Conservation (phyloP, 1,140 invertebrate genomes). For the Leptinotarsa texana region DNA sequence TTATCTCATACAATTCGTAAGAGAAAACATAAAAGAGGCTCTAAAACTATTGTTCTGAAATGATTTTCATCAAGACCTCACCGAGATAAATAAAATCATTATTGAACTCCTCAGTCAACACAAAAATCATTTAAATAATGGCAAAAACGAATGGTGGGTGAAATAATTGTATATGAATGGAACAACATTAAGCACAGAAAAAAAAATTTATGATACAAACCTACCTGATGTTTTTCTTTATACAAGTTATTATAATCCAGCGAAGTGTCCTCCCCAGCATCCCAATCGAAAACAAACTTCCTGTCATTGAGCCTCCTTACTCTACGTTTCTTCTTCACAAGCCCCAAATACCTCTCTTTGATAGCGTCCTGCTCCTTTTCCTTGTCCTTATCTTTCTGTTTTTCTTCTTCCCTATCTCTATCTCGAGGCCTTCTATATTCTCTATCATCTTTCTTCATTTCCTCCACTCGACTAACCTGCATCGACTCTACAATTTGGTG, state of each 20-base stretch:
- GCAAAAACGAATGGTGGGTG: too few species aligned
- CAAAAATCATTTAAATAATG: too few species aligned
- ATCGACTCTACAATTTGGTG: slow-evolving; percentile 32
- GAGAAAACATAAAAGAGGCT: too few species aligned
- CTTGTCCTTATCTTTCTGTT: slow-evolving; percentile 76
- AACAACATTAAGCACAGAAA: too few species aligned
- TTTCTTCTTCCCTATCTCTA: slow-evolving; percentile 59
- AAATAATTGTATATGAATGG: too few species aligned
- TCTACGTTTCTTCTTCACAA: slow-evolving; percentile 91
- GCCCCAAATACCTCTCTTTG: slow-evolving; percentile 92
- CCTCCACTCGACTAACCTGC: slow-evolving; percentile 42
- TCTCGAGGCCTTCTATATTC: slow-evolving; percentile 46
- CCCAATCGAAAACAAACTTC: slow-evolving; percentile 99
- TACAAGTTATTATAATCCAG: slow-evolving; percentile 97
- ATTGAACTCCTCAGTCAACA: too few species aligned
- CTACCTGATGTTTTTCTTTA: slow-evolving; percentile 90
- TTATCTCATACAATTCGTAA: too few species aligned
- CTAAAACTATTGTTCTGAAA: too few species aligned
- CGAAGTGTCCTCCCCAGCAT: slow-evolving; percentile 97
- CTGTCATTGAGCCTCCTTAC: slow-evolving; percentile 93
- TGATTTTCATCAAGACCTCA: too few species aligned
- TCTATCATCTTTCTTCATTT: slow-evolving; percentile 46
- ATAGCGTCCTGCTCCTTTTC: slow-evolving; percentile 92
- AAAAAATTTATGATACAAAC: neutral
- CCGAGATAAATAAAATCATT: too few species aligned